Base-by-base conservation (phyloP, 2,113 vertebrate genomes). In the Pseudonaja textilis region DNA sequence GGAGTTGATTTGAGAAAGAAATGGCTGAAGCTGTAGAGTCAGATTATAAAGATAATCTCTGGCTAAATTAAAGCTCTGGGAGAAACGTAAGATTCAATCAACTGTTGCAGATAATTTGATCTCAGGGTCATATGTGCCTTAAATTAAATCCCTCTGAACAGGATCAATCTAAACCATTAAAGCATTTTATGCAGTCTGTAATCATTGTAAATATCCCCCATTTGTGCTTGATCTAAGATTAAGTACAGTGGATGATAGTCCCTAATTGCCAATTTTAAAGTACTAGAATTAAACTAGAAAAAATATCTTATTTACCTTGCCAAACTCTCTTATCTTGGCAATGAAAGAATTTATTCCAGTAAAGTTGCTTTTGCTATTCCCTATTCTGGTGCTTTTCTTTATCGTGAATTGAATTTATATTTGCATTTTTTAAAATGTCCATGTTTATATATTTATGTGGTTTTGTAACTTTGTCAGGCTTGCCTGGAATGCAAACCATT, bases 141-240 rank as follows among this genome's bases (percentile, higher is more conserved):
- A 96, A 95, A 95, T 97, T 3, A 95, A 97, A 96, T 94, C 95
- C 93, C 91, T 94, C 94, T 94, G 93, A 92, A 86, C 54, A 93
- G 94, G 93, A 96, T 93, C 97, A 96, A 94, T 96, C 93, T 92
- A 18, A 94, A 93, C 94, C 94, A 93, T 96, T 92, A 96, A 94
- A 87, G 92, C 92, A 95, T 95, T 94, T 95, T 95, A 96, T 1
- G 2, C 18, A 16, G 61, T 91, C 93, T 93, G 47, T 69, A 89
- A 94, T 95, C 95, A 94, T 85, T 90, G 29, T 5, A 4, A 91
- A 90, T 95, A 95, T 23, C 0, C 0, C 88, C 94, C 26, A 23
- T 88, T 59, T 69, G 94, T 55, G 0, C 59, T 95, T 88, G 47
- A 93, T 94, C 92, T 92, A 4, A 90, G 64, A 18, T 12, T 26